Base-by-base conservation (phyloP, 2,113 vertebrate genomes). In the Scophthalmus maximus region DNA sequence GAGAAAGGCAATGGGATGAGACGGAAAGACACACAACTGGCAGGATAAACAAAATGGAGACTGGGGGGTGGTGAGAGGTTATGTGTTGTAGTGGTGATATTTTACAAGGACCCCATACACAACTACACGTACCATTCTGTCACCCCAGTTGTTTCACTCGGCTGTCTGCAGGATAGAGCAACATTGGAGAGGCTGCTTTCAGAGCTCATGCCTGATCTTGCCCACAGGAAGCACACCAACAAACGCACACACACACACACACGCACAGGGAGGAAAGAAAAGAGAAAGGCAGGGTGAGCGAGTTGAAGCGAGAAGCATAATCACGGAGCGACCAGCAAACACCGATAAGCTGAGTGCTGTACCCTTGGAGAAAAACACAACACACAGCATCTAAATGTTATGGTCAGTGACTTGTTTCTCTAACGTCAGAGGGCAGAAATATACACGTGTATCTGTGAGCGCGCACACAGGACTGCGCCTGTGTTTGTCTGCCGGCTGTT, bases 131-230 rank as follows among this genome's bases (percentile, higher is more conserved):
- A 8, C 59, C 26, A 26, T 8, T 52, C 55, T 68, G 61, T 75
- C 58, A 61, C 63, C 22, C 23, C 55, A 62, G 57, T 62, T 69
- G 29, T 64, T 73, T 67, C 63, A 76, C 64, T 76, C 36, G 27
- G 60, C 58, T 81, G 60, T 73, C 68, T 32, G 20, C 36, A 55
- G 49, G 70, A 52, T 46, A n/a, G 42, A 6, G 22, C 17, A 69
- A 63, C 74, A 76, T 42, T 64, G 17, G 27, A 44, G 69, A 72
- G 72, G 47, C 57, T 82, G 68, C 55, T 81, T 83, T 73, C 65
- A 58, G 60, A 68, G 55, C 55, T 87, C 88, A 77, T 88, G 90
- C 49, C 89, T 83, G 73, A 68, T 88, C 91, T 72, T 91, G 89
- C 79, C 86, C 74, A 53, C 60, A 74, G 66, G 83, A 84, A 86